phyloP scores from a whole-genome alignment of 2,113 vertebrate species.

The Dicaeum eximium region DNA sequence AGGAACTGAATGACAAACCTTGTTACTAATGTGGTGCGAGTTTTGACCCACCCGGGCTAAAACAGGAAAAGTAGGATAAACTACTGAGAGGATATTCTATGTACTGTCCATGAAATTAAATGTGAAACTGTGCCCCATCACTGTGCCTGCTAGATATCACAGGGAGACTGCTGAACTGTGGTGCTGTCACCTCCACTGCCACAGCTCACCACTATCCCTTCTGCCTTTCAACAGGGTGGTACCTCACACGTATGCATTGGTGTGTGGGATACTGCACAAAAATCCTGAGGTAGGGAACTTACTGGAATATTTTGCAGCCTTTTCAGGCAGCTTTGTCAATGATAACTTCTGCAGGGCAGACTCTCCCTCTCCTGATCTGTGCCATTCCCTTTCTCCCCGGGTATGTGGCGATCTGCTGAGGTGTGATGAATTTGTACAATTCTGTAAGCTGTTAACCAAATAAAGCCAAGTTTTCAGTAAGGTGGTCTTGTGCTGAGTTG shows the following conservation, averaged over 20 bases:
- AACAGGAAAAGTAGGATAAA: background rate
- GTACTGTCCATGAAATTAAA: background rate
- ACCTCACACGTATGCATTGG: rapidly evolving
- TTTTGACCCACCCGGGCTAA: background rate
- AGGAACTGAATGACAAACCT: background rate
- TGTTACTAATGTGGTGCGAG: background rate
- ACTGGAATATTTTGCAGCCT: background rate
- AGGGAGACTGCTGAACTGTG: background rate
- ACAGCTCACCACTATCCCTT: background rate
- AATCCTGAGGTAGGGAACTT: background rate
- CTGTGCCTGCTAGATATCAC: background rate
- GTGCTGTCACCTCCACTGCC: background rate
- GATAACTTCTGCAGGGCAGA: background rate
- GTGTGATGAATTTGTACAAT: background rate
- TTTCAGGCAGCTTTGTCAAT: background rate
- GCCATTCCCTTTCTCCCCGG: background rate
- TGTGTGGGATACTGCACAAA: background rate
- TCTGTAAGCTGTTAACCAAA: background rate
- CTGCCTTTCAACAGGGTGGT: background rate
- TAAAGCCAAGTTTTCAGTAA: background rate
- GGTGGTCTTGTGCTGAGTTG: rapidly evolving
- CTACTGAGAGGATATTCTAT: rapidly evolving
- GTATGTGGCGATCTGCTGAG: rapidly evolving
- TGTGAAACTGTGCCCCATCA: rapidly evolving
- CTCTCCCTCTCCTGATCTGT: background rate